Base-by-base conservation (phyloP, 2,888 invertebrate species). In the Meganola albula region DNA sequence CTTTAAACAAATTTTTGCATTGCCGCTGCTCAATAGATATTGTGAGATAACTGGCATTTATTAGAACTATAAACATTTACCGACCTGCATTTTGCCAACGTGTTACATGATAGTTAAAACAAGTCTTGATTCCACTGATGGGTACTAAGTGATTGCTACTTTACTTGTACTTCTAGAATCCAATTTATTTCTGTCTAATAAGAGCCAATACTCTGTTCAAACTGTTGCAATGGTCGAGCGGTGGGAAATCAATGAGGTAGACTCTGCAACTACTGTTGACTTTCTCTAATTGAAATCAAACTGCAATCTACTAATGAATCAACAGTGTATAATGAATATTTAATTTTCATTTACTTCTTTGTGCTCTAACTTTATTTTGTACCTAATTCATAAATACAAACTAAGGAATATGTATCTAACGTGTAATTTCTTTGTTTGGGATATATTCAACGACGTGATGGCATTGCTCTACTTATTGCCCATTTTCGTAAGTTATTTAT, bases 281-380 rank as follows among this genome's bases (percentile, higher is more conserved):
- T 71, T 60, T 64, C 66, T 63, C 74, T 76, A 75, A 77, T 78
- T 75, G 70, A 73, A 78, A 71, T 71, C 71, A 71, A 70, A 72
- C 67, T 75, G 68, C 72, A 68, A 37, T 48, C 46, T 53, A 61
- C 63, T 69, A 67, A 67, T 72, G 57, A 70, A 70, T 69, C 53
- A 54, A 49, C n/a, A n/a, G n/a, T n/a, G n/a, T n/a, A n/a, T n/a
- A n/a, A n/a, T n/a, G n/a, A n/a, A n/a, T n/a, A 56, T 40, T 47
- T 45, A 47, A 51, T 50, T 59, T 54, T 47, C 52, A 57, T 58
- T 40, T 33, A 33, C 52, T 40, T 48, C 39, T 31, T 40, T 31
- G 31, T 27, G 26, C n/a, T n/a, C n/a, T n/a, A n/a, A n/a, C n/a
- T n/a, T n/a, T n/a, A n/a, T n/a, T n/a, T n/a, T n/a, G n/a, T n/a